Base-by-base conservation (phyloP, 1,140 invertebrate species). In the Drosophila mauritiana region DNA sequence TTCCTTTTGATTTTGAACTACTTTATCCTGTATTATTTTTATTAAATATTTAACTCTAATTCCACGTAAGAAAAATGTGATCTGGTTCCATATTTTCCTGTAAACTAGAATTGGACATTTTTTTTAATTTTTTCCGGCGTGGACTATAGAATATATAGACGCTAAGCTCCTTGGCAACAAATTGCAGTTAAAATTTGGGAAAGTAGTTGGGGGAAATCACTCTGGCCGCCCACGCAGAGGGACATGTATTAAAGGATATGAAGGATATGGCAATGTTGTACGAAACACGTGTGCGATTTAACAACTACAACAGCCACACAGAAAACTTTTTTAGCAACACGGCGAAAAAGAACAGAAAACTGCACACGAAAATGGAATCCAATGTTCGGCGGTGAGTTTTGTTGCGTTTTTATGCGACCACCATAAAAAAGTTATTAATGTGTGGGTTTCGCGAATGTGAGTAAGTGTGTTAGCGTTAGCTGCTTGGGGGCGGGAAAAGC, bases 351-450 rank as follows among this genome's bases (percentile, higher is more conserved):
- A 8, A n/a, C 46, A 17, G 11, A 49, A 53, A 69, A 80, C 64
- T 70, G 65, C 67, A 70, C 64, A 70, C 67, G 42, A 56, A 70
- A 70, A 70, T 70, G 67, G 67, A 79, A 84, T 86, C 84, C 83
- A 88, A 86, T 86, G 85, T 79, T 70, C 64, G 70, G 75, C 70
- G 64, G 83, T 65, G 84, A 62, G 80, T 86, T 86, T 83, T 86
- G 83, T 83, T 88, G 75, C 79, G 79, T 86, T 86, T 86, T 86
- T 86, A 83, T 80, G 75, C 68, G 72, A 76, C 75, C 79, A 63
- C 79, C 72, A 89, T 86, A 89, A 88, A 86, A 88, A 86, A 89
- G 83, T 86, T 86, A 88, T 86, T 86, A 88, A 88, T 86, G 78
- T 80, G 67, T 59, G 58, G 43, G 49, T 25, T 46, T 65, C 25